Evolutionary conservation across 1,140 invertebrate species (phyloP).

Genomic region (Leptestheria dahalacensis): DNA sequence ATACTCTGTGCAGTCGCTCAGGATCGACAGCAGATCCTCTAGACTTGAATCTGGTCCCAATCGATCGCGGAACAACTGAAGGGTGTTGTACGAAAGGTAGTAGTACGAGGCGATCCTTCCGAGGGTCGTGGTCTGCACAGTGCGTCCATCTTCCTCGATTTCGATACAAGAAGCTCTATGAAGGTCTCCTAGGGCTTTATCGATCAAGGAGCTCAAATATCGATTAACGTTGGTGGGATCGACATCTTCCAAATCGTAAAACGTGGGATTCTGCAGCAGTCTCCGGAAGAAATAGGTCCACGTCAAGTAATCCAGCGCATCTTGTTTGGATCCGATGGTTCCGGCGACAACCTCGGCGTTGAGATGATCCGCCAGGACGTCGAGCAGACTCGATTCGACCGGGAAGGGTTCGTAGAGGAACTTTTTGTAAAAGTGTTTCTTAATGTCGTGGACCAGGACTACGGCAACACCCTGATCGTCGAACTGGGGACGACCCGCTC

Average conservation of each 20-base stretch:
- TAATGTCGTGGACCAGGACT: conserved; percentile 92
- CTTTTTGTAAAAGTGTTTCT: conserved; percentile 98
- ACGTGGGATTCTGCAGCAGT: conserved; percentile 81
- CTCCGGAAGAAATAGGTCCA: conserved; percentile 97
- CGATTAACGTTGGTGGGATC: conserved; percentile 56
- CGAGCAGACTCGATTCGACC: conserved; percentile 85
- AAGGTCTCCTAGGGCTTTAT: conserved; percentile 55
- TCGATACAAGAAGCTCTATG: conserved; percentile 57
- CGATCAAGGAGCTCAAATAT: conserved; percentile 58
- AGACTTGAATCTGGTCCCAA: conserved; percentile 46
- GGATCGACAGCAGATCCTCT: conserved; percentile 58
- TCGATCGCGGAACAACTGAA: conserved; percentile 60
- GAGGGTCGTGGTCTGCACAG: conserved; percentile 60
- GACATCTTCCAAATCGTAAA: conserved; percentile 68
- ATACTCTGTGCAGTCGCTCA: conserved; percentile 82
- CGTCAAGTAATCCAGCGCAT: conserved; percentile 90
- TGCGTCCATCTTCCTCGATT: conserved; percentile 45
- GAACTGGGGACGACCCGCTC: conserved; percentile 90
- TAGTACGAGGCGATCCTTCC: conserved; percentile 92
- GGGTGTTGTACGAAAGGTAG: conserved; percentile 86
- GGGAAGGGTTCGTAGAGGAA: conserved; percentile 99
- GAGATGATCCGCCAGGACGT: conserved; percentile 86
- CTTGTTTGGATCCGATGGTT: conserved; percentile 81
- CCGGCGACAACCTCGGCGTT: conserved; percentile 87
- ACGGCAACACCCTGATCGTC: conserved; percentile 86